Percentiles rank a stretch among this genome's conserved stretches.
Conservation (phyloP, 2,113 vertebrate species). For the Picathartes gymnocephalus region DNA sequence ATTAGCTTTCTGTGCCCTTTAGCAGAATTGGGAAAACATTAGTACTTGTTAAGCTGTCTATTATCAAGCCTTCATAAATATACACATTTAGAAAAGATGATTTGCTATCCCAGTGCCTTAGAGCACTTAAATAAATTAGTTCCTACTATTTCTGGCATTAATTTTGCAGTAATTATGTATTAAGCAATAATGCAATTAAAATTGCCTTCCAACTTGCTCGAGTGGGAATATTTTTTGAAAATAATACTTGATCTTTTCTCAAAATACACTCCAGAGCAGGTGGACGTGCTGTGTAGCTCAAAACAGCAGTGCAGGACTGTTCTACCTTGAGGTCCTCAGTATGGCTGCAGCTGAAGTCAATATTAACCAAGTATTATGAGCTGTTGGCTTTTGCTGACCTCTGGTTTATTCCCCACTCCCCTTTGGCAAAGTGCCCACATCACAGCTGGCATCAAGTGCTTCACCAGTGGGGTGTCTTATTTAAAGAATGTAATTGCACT, state of each 20-base stretch:
- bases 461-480: neutral
- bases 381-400: constrained; percentile 31
- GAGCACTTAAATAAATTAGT: constrained; percentile 61
- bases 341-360: neutral
- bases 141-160: constrained; percentile 48
- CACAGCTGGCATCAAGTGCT: neutral
- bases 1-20: constrained; percentile 51
- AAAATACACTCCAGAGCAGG: constrained; percentile 30
- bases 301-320: neutral
- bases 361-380: constrained; percentile 9
- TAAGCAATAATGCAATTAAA: constrained; percentile 57
- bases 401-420: neutral
- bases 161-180: constrained; percentile 56
- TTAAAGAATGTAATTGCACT: neutral
- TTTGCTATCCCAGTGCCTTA: constrained; percentile 50
- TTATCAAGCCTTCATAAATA: constrained; percentile 65
- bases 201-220: neutral
- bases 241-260: constrained; percentile 11
- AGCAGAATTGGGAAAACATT: constrained; percentile 37
- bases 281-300: neutral
- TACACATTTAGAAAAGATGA: constrained; percentile 35
- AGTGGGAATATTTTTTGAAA: neutral
- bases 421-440: neutral
- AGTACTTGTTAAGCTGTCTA: constrained; percentile 55
- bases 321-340: neutral